Percentiles rank a stretch among this genome's conserved stretches.
phyloP scores from a whole-genome alignment of 2,888 invertebrate species.

The Mystacides longicornis region DNA sequence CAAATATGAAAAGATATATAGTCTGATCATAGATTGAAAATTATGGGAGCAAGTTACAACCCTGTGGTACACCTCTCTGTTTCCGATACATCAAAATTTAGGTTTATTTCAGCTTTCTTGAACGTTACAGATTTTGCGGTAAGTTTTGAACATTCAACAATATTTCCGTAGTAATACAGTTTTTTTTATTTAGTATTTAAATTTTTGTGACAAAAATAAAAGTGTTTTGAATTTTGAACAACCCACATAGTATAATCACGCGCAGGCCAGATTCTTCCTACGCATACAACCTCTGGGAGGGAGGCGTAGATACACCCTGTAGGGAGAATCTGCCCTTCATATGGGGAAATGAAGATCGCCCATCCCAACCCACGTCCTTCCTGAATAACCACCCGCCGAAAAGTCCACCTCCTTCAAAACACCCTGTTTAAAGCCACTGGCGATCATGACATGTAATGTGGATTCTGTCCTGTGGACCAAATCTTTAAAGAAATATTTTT shows the following conservation, averaged over 20 bases:
- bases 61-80: no score
- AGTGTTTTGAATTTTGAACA: constrained; percentile 7
- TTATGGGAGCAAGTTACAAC: no score
- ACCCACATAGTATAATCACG: constrained; percentile 23
- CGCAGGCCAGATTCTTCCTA: constrained; percentile 25
- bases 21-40: no score
- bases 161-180: no score
- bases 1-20: no score
- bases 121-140: no score
- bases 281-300: constrained; percentile 20
- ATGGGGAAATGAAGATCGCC: constrained; percentile 36
- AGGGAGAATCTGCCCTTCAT: constrained; percentile 35
- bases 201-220: no score
- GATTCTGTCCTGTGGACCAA: neutral
- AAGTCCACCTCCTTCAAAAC: constrained; percentile 36
- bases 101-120: no score
- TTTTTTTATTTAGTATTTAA: no score
- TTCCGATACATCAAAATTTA: no score
- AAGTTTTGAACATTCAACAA: no score
- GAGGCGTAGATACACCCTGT: constrained; percentile 16
- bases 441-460: constrained; percentile 37
- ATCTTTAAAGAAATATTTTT: no score
- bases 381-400: constrained; percentile 25
- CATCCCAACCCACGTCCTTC: constrained; percentile 27
- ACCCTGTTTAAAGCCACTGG: constrained; percentile 54